Base-by-base conservation (phyloP, 2,113 vertebrate species). In the Bos indicus region DNA sequence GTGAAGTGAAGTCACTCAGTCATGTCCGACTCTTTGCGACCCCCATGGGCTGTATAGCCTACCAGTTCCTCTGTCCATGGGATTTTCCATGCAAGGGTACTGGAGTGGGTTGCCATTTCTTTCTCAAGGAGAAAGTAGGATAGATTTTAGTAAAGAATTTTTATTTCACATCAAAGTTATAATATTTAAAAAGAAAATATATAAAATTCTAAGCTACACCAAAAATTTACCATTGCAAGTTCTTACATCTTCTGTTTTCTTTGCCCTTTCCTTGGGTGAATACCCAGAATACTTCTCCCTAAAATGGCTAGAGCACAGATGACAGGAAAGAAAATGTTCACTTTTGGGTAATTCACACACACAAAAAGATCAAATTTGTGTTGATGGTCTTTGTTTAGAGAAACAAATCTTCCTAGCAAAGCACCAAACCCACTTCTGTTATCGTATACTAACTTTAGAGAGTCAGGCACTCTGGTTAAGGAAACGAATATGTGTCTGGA, bases 111-210 rank as follows among this genome's bases (percentile, higher is more conserved):
- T 74, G n/a, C 67, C 36, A 74, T 74, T 74, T 74, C 67, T 36
- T 74, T 74, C 67, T 74, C 33, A 88, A 90, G 52, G 84, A n/a
- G 59, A 88, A n/a, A 43, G 36, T 28, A 95, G 23, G 15, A 82
- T 96, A 40, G 85, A 85, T 91, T 96, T 92, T 94, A 89, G 64
- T 96, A 51, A 77, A 92, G 11, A 54, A 13, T 67, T 92, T 92
- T 97, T 77, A 59, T 96, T 97, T 94, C 11, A 83, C n/a, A 43
- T 90, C n/a, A 78, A 43, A 74, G 30, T 96, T 95, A 15, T 12
- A 4, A 86, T 96, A 59, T 56, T 92, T 11, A 40, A 94, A 92
- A 92, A 96, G 86, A 80, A 84, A 92, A 82, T 54, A 81, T 21
- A 78, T 77, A 95, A 88, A 95, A 89, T 90, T 90, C 28, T 96